These are phyloP conservation scores for Datnioides undecimradiatus DNA, from an alignment of 2,113 vertebrate genomes.

Conservation along the genomic window DNA sequence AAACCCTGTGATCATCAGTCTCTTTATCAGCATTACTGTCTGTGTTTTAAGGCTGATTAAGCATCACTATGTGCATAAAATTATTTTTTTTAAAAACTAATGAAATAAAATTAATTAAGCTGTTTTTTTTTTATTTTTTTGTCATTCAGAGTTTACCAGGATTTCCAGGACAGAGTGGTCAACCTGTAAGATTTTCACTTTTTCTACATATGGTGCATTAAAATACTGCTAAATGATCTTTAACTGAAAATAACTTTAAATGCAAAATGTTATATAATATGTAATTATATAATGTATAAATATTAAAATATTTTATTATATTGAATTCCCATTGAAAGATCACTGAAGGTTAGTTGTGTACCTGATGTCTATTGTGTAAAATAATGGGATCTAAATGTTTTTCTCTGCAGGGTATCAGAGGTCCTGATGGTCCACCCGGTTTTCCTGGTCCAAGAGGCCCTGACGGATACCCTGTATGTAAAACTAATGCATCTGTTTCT, in stretches of 20 bases:
- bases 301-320: too few species aligned
- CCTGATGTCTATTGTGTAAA: not conserved
- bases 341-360: too few species aligned
- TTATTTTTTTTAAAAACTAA: not conserved
- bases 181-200: constrained; percentile 84
- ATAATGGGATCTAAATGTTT: not conserved
- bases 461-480: constrained; percentile 83
- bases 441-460: constrained; percentile 82
- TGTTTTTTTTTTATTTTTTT: not conserved
- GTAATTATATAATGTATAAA: too few species aligned
- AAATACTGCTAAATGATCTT: not conserved
- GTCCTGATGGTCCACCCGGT: constrained; percentile 85
- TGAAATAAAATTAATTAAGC: not conserved
- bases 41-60: not conserved
- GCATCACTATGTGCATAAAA: not conserved
- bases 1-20: not conserved
- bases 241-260: not conserved
- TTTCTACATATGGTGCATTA: not conserved
- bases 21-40: not conserved
- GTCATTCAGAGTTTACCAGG: constrained; percentile 84
- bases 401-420: constrained; percentile 85
- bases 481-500: not conserved
- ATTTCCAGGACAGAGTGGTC: constrained; percentile 85
- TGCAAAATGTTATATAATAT: not conserved
- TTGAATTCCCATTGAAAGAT: too few species aligned